Evolutionary conservation across 2,797 vertebrate genomes (phyloP), one percentile per base, ranked within the genome.

Genomic region (Sebastes taczanowskii): DNA sequence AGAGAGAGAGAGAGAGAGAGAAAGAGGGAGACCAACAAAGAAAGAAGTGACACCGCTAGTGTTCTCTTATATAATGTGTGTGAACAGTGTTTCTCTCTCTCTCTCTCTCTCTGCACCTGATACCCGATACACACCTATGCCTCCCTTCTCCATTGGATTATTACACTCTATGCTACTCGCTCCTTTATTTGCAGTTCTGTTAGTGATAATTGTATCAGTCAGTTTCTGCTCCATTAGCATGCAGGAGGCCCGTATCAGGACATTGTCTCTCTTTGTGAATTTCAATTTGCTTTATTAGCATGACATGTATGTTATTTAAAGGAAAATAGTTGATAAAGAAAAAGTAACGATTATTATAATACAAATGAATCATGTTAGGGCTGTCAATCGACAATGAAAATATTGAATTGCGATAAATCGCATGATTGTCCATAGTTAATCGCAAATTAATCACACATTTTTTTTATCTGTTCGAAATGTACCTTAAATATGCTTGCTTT

Each of bases 31-130:
- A 46, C 6, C 3, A 5, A 71, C 30, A 59, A 71, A 78, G 52
- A 61, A 78, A 81, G 49, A 82, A 70, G 69, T 61, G 62, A 78
- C 52, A 61, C 83, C 55, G 23, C 65, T 72, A 71, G 62, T 73
- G 42, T 64, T 71, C 63, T 82, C 78, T 88, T 84, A 86, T 75
- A 71, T 89, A 85, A 78, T 69, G 76, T 55, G 68, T 60, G 38
- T 82, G 35, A 86, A 78, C 71, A 25, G 22, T 56, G 35, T 35
- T 64, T 8, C 29, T 59, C 8, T 53, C 56, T 62, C 25, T 27
- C 25, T 7, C 30, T 59, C 11, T 55, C 52, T 70, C 55, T 74
- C 38, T 79, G 70, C 82, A 89, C 85, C 86, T 85, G 82, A 86
- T 74, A 73, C 77, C 81, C 7, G 67, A 22, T 1, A 32, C 74